Evolutionary conservation across 2,797 vertebrate genomes (phyloP).

Genomic region (Phaenicophaeus curvirostris): DNA sequence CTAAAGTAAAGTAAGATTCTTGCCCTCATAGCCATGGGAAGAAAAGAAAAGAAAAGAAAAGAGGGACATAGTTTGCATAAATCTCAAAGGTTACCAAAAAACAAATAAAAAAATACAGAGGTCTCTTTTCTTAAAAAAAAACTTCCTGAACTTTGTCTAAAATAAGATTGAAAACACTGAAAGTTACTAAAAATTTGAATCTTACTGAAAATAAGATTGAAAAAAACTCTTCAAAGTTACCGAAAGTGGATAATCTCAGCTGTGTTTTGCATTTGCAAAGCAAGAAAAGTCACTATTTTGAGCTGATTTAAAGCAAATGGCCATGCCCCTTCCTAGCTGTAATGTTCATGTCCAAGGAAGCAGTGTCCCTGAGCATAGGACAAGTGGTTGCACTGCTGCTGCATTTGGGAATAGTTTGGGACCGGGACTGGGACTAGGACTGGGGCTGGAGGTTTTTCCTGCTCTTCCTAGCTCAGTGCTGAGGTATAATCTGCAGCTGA

Average conservation of each 20-base stretch:
- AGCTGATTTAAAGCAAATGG: neutral
- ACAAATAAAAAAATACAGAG: neutral
- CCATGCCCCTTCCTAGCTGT: neutral
- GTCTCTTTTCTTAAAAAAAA: neutral
- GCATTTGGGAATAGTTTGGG: neutral
- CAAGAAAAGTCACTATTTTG: neutral
- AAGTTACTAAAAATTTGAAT: neutral
- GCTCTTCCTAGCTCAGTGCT: neutral
- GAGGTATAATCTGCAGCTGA: neutral
- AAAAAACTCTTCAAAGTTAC: neutral
- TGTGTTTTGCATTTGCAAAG: neutral
- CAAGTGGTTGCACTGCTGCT: neutral
- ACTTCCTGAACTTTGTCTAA: neutral
- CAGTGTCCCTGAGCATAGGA: accelerated
- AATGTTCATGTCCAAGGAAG: neutral
- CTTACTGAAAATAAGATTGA: neutral
- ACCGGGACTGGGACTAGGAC: neutral
- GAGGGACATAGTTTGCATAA: neutral
- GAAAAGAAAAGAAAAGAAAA: neutral
- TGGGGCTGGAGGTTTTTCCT: neutral
- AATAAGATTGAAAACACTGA: neutral
- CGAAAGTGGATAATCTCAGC: neutral
- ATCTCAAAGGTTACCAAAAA: neutral
- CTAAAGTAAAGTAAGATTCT: constrained; percentile 22
- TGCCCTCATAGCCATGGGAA: neutral